These are phyloP conservation scores for Corythucha ciliata DNA, from an alignment of 2,888 invertebrate species.

Conservation along the genomic window DNA sequence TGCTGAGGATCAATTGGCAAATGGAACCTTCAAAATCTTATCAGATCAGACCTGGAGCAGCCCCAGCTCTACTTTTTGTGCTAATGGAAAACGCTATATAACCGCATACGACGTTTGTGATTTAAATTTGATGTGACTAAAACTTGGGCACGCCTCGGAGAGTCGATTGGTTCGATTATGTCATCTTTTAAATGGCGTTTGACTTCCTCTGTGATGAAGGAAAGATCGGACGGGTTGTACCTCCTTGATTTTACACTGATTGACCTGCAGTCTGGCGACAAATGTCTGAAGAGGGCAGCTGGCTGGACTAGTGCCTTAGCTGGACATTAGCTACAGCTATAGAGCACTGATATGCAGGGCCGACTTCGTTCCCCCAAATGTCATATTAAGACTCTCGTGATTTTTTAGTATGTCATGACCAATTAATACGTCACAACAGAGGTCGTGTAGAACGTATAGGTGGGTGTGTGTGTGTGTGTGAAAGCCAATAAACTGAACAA, in stretches of 20 bases:
- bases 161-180: constrained; percentile 6
- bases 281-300: neutral
- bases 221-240: neutral
- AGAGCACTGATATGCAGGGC: too few relatives aligned
- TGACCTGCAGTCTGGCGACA: neutral
- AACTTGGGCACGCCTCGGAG: constrained; percentile 17
- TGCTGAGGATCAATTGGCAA: too few relatives aligned
- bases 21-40: too few relatives aligned
- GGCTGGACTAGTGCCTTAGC: neutral
- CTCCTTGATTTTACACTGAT: constrained; percentile 6
- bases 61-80: too few relatives aligned
- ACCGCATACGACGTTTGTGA: too few relatives aligned
- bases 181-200: constrained; percentile 1
- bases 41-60: too few relatives aligned
- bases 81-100: too few relatives aligned
- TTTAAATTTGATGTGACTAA: too few relatives aligned
- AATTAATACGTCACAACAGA: constrained; percentile 8
- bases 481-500: too few relatives aligned
- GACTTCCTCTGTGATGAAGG: constrained; percentile 8
- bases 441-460: neutral
- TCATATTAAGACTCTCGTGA: neutral
- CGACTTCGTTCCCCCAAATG: constrained; percentile 2
- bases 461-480: neutral
- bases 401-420: constrained; percentile 9
- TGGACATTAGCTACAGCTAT: too few relatives aligned